Evolutionary conservation across 2,113 vertebrate species (phyloP).

Genomic region (Platycercus adscitus): DNA sequence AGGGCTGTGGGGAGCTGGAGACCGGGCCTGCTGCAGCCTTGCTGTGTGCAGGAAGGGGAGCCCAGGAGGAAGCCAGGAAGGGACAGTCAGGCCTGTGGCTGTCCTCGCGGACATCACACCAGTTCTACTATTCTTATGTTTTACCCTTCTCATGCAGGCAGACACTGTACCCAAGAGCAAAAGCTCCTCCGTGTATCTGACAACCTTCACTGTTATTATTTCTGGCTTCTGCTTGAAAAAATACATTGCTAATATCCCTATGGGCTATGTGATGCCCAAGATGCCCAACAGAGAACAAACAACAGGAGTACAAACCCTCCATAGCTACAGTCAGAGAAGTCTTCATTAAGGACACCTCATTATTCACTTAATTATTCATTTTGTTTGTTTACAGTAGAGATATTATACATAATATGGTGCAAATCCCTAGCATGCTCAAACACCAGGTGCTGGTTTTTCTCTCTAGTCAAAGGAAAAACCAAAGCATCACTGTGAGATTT

Average conservation of each 20-base stretch:
- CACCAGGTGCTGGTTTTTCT: constrained; percentile 79
- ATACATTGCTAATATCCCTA: not conserved
- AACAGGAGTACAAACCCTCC: not conserved
- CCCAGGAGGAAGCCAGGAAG: not conserved
- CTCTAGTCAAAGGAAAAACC: constrained; percentile 69
- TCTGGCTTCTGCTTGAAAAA: constrained; percentile 27
- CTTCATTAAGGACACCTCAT: constrained; percentile 67
- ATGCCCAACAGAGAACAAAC: not conserved
- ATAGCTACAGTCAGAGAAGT: constrained; percentile 26
- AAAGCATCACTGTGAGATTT: constrained; percentile 76
- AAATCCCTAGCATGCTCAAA: constrained; percentile 79
- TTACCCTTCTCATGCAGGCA: not conserved
- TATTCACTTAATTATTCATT: constrained; percentile 81
- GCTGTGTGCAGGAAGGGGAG: not conserved
- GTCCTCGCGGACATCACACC: not conserved
- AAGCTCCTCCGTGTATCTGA: not conserved
- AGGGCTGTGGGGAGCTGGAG: not conserved
- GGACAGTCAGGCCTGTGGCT: not conserved
- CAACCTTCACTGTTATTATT: not conserved
- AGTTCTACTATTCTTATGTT: not conserved
- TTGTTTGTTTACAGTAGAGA: constrained; percentile 81
- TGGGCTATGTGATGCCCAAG: not conserved
- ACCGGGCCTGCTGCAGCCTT: fast-evolving
- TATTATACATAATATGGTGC: constrained; percentile 77
- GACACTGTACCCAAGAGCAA: not conserved